Evolutionary conservation across 2,888 invertebrate species (phyloP).

Genomic region (Pristionchus maxplancki): DNA sequence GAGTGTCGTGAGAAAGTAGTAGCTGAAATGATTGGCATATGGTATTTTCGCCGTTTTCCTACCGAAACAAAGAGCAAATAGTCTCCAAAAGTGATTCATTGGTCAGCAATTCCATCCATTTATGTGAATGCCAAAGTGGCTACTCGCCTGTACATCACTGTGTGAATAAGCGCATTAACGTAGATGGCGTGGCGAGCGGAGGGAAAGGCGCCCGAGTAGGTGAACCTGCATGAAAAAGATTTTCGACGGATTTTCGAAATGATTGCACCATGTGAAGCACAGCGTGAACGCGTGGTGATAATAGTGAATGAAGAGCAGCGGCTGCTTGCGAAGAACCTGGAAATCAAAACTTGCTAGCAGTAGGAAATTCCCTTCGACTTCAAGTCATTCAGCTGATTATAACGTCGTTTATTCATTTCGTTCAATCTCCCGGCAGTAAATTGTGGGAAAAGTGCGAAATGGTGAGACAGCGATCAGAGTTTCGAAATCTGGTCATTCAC

Average conservation of each 20-base stretch:
- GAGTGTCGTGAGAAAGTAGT: neutral
- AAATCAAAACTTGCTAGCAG: neutral
- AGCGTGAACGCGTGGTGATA: slow-evolving; percentile 8
- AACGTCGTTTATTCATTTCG: neutral
- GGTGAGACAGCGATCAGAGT: no score
- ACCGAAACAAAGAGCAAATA: no score
- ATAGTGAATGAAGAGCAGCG: neutral
- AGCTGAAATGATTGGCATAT: no score
- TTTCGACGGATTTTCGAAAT: no score
- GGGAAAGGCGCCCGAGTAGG: neutral
- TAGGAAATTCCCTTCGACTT: neutral
- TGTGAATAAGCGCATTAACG: neutral
- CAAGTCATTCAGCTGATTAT: neutral
- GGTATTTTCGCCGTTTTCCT: no score
- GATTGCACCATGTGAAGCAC: neutral
- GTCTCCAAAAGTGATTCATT: no score
- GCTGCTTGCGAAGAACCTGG: neutral
- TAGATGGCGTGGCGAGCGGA: neutral
- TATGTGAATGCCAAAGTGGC: no score
- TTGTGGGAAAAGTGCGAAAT: no score
- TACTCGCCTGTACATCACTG: slow-evolving; percentile 13
- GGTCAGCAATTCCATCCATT: no score
- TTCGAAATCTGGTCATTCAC: no score
- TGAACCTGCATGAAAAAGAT: neutral
- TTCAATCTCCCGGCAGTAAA: no score